Base-by-base conservation (phyloP, 2,113 vertebrate species). In the Lathamus discolor region DNA sequence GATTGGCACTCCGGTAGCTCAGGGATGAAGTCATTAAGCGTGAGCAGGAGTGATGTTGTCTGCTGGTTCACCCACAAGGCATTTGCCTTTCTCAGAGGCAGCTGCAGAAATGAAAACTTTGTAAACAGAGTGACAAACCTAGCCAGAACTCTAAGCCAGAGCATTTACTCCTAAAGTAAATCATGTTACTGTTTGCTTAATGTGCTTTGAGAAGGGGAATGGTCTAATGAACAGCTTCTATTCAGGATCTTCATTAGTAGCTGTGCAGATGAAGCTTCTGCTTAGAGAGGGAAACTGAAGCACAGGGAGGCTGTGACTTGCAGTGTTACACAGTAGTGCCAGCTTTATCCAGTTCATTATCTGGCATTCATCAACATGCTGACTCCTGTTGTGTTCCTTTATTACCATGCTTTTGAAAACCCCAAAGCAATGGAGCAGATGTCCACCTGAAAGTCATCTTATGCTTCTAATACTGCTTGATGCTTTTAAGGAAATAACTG, bases 1-100 rank as follows among this genome's bases (percentile, higher is more conserved):
- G 43, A 46, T 9, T 31, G 91, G 41, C 57, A 67, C 0, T 0
- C 11, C 0, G 1, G n/a, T 49, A 69, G 77, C 83, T 29, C n/a
- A 29, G 70, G 17, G 69, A 10, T 64, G 88, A 85, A 59, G 27
- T 92, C 59, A 28, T 19, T 41, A 18, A 84, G 35, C 0, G 2
- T 17, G 67, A 88, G 90, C 72, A 83, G 91, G 83, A 81, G 66
- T 68, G 31, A 1, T n/a, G 44, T 31, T 28, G 13, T 68, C 59
- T 59, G 70, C 70, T 78, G 48, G 20, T 33, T 95, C 49, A 14
- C 64, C 86, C 5, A 0, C 23, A 52, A 37, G 59, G n/a, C n/a
- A 8, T 64, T 92, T 83, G 46, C 75, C 51, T 83, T 62, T 59
- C 77, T 75, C 28, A 54, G 17, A 84, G 33, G 55, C 69, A 90